Evolutionary conservation across 2,888 invertebrate genomes (phyloP), one percentile per base, ranked within the genome.

Genomic region (Stenodema calcarata): DNA sequence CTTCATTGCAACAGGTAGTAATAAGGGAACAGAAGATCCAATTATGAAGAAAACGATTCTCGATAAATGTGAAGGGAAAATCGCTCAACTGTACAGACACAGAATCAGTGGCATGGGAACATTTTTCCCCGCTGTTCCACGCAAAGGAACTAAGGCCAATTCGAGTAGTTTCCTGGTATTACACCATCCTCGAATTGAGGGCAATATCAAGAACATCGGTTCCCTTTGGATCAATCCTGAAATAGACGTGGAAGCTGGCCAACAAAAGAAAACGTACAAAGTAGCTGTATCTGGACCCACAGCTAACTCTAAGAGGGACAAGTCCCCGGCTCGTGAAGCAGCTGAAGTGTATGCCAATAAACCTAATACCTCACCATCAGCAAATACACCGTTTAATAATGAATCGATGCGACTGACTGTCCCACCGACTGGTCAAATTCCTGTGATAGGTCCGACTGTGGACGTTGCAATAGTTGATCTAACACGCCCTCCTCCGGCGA

Each of bases 31-130:
- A 41, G 87, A 85, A 75, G 88, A 88, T 88, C 88, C 88, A n/a
- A 81, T 86, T 69, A 75, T 88, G 88, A 88, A 88, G 87, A 87
- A 86, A 78, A 47, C 86, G 12, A 85, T 88, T 80, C 75, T 87
- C 35, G 73, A 50, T 42, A 82, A 87, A 28, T 88, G 88, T 79
- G 87, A 88, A 86, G 62, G 86, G 18, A 87, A 86, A 87, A 87
- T 88, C 30, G 79, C 82, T 18, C 87, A 86, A 50, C 87, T 88
- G 23, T 88, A 88, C 70, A 81, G 86, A 87, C 75, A 44, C 35
- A 75, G 87, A 62, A 86, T 87, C 27, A 76, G 42, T 42, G 88
- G 87, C 14, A 35, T 81, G 50, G 88, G 88, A 30, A 76, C 83
- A 16, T 88, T 88, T 75, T 78, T 88, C 9, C 88, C 88, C 16